Evolutionary conservation across 1,140 invertebrate species (phyloP).

Genomic region (Drosophila nannoptera): DNA sequence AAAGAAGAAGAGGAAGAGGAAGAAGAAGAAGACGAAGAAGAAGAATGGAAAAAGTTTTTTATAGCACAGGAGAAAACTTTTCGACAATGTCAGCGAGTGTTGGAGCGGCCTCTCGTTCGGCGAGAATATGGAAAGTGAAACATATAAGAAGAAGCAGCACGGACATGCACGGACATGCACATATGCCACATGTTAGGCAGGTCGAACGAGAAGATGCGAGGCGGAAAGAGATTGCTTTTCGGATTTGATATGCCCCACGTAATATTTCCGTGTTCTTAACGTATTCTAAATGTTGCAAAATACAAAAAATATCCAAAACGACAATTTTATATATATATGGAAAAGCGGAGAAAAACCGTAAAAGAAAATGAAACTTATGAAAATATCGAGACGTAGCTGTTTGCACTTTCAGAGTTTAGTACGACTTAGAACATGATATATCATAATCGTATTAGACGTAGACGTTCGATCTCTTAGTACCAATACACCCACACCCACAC

Average conservation of each 20-base stretch:
- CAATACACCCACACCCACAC: background rate
- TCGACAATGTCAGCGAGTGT: constrained; percentile 61
- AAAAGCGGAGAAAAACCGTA: constrained; percentile 6
- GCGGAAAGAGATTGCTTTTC: background rate
- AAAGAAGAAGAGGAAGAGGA: constrained; percentile 21
- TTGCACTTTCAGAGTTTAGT: constrained; percentile 73
- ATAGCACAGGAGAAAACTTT: constrained; percentile 51
- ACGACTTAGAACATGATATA: constrained; percentile 36
- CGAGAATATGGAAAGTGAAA: constrained; percentile 52
- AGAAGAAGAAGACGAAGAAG: constrained; percentile 6
- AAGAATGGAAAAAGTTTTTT: constrained; percentile 34
- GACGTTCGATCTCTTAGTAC: constrained; percentile 12
- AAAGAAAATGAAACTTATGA: constrained; percentile 5
- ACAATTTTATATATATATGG: constrained; percentile 52
- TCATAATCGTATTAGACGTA: constrained; percentile 19
- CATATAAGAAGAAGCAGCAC: constrained; percentile 32
- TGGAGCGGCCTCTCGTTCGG: constrained; percentile 22
- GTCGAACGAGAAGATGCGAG: background rate
- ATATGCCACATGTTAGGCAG: constrained; percentile 22
- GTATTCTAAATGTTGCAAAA: constrained; percentile 66
- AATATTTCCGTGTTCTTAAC: constrained; percentile 68
- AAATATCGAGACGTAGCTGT: constrained; percentile 31
- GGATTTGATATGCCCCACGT: constrained; percentile 21
- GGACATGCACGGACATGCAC: constrained; percentile 24
- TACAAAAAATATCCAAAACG: constrained; percentile 12